A percentile compares a stretch with the other conserved stretches of the same genome.
Conservation (phyloP, 2,888 invertebrate genomes). For the Lepidocyrtoides sp. region DNA sequence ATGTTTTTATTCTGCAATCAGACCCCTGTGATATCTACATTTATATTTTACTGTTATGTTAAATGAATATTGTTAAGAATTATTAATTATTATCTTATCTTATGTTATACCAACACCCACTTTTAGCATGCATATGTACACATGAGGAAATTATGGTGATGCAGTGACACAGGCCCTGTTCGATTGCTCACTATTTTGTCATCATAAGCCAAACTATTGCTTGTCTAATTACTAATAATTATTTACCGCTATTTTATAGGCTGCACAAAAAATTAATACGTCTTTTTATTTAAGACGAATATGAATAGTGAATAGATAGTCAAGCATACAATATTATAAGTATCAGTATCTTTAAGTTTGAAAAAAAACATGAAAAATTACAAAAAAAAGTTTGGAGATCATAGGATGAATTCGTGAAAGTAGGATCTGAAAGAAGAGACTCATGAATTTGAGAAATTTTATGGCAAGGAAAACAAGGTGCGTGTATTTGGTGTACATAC, state of each 20-base stretch:
- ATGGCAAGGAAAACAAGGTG: constrained; percentile 26
- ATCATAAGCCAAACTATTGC: constrained; percentile 76
- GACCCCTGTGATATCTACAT: constrained; percentile 80
- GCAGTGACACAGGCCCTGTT: constrained; percentile 26
- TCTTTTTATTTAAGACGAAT: constrained; percentile 16
- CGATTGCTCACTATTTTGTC: constrained; percentile 54
- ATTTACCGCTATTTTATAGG: constrained; percentile 25
- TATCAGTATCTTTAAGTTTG: constrained; percentile 1
- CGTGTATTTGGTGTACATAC: constrained; percentile 69
- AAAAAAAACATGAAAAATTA: constrained; percentile 41
- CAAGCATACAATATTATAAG: neutral
- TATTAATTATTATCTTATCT: constrained; percentile 6
- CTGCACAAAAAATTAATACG: constrained; percentile 31
- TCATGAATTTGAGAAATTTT: neutral
- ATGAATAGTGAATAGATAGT: constrained; percentile 10
- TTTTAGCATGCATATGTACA: constrained; percentile 39
- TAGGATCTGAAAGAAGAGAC: constrained; percentile 51
- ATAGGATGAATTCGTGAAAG: neutral
- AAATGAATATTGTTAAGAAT: constrained; percentile 22
- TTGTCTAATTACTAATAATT: constrained; percentile 63
- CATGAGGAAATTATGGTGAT: constrained; percentile 45
- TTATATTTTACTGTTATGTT: constrained; percentile 60
- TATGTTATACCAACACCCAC: constrained; percentile 33
- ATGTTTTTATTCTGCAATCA: constrained; percentile 80
- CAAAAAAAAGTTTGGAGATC: constrained; percentile 55